Base-by-base conservation (phyloP, 2,797 vertebrate genomes). In the Enteromius mattozi region DNA sequence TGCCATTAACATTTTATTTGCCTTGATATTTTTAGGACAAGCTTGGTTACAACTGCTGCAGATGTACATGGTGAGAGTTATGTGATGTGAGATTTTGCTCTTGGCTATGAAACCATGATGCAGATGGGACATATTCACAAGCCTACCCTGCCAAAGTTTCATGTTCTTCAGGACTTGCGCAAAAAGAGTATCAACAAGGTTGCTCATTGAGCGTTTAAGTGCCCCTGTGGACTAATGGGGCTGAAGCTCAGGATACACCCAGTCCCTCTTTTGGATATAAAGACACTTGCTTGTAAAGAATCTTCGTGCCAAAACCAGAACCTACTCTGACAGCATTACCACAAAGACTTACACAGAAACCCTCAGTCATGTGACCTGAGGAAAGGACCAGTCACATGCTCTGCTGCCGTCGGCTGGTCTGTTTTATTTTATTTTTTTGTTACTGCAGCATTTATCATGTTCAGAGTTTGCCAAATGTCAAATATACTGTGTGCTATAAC, bases 341-440 rank as follows among this genome's bases (percentile, higher is more conserved):
- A 69, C 45, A 49, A 54, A 85, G 63, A 66, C 70, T 49, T 37
- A 45, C 21, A 54, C 72, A 68, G 33, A 86, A 81, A 63, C 79
- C 68, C 76, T 70, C 74, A 81, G 83, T 81, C 88, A 89, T 87
- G 86, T 87, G 86, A 87, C 84, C 82, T 68, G 77, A 83, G 70
- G 80, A 79, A 78, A 85, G 24, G 76, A 69, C 85, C 82, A 87
- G 84, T 84, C 86, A 87, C 71, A 76, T 81, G 83, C 86, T 85
- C 78, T 78, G 69, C 78, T 89, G 86, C 24, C 54, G 65, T 76
- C 70, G 84, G 82, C 82, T 76, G 85, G 80, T 87, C 87, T 80
- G 17, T 79, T 79, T 65, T 49, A 21, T 78, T 84, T 61, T 3
- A 49, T 1, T 45, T n/a, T 66, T 66, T 80, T 69, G 30, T 78